Base-by-base conservation (phyloP, 2,113 vertebrate species). In the Butorides virescens region DNA sequence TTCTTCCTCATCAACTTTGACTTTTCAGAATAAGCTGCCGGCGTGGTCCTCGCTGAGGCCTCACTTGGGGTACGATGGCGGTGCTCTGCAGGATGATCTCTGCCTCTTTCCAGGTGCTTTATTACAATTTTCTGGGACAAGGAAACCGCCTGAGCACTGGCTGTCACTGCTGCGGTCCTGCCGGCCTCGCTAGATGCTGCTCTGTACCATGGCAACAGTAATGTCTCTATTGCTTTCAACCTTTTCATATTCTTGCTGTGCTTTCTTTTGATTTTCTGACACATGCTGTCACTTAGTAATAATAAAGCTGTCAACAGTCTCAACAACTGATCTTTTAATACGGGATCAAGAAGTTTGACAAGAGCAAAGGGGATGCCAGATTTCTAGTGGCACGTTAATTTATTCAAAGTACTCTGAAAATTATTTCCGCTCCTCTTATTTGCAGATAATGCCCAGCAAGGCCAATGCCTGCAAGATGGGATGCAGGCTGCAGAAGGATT, bases 201-300 rank as follows among this genome's bases (percentile, higher is more conserved):
- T 88, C 52, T 86, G 76, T 34, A 71, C 90, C 82, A 77, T 92
- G 90, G 82, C 85, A 96, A 94, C 82, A 70, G 47, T 20, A 36
- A 44, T 23, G 44, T 34, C 65, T 77, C 83, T 94, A 23, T 75
- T 46, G 56, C 83, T 91, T 87, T 84, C 91, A 95, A 92, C 58
- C 73, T 93, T 92, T 86, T 91, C 73, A 42, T 78, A 37, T 53
- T 81, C 86, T 92, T 75, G 50, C 76, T 84, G 44, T 44, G 56
- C 72, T 91, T 91, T 86, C 61, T 78, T 82, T 56, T 88, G 79
- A 72, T 92, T 96, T 93, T 77, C 68, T 93, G 92, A 91, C 86
- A 93, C 58, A 23, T 49, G 42, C 86, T 95, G 92, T 85, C 91
- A 67, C 72, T 86, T 86, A 61, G 22, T 32, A 87, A 86, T 94